Base-by-base conservation (phyloP, 1,140 invertebrate species). In the Temnothorax nylanderi region DNA sequence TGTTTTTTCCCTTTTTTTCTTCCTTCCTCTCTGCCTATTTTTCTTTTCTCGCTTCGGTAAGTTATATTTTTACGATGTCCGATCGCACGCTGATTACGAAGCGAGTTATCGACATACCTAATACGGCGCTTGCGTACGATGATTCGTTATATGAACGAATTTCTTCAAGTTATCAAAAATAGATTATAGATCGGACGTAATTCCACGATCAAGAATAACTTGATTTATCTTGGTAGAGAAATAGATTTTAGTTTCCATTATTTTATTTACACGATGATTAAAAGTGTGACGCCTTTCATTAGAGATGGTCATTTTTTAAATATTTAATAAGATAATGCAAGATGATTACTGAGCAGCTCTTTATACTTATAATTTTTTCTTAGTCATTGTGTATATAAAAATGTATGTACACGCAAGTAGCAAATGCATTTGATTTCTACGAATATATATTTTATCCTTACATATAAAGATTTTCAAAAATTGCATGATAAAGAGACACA, bases 11-110 rank as follows among this genome's bases (percentile, higher is more conserved):
- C 44, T 13, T 47, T 75, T 81, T 62, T 60, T 10, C 44, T 41
- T 7, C n/a, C 44, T 21, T 16, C 26, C 6, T 69, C 16, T 37
- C 32, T 64, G 11, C 26, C 11, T 3, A 1, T 16, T 51, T 51
- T 18, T 16, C 44, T 74, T 77, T 64, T 62, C 10, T 13, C 8
- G 62, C 54, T 77, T 84, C 64, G 56, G 44, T 90, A 90, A 89
- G 90, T 90, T 82, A 88, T 74, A 90, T 82, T 90, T 86, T 88
- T 86, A 88, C 56, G 88, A 87, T 47, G 13, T 21, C 16, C 32
- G 51, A 90, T 90, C 37, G 81, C 21, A 75, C 32, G 34, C 75
- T 88, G 81, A 90, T 90, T 90, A 88, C 62, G 71, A 49, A 18
- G 7, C 54, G 49, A 90, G 77, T 90, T 87, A 90, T 90, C 74